Evolutionary conservation across 2,888 invertebrate species (phyloP), one percentile per base, ranked within the genome.

Genomic region (Yponomeuta plumbellus): DNA sequence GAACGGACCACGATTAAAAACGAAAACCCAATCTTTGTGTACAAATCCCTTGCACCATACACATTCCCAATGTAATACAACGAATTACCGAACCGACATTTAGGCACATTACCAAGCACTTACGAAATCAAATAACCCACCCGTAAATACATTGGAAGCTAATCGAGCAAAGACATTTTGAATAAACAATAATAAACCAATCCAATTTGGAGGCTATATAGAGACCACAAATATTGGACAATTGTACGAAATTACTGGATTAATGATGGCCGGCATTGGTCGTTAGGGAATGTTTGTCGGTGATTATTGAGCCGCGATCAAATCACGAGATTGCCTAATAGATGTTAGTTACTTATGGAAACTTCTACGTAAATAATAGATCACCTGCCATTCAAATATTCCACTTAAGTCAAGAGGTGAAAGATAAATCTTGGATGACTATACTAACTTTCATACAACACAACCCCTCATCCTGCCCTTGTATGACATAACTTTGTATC

Each of bases 201-300:
- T 78, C 76, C 65, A 65, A 65, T 65, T 65, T 56, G 56, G 52
- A 13, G 26, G 65, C 26, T 57, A 56, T 57, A 61, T 61, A 64
- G n/a, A 71, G 70, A 76, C 76, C 75, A 75, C 76, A 76, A 76
- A 73, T 68, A 70, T 72, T 71, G 68, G 67, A 68, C 67, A 67
- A 67, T 68, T 68, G 58, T 67, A 68, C 63, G 6, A 66, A 64
- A 72, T 84, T 83, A 83, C 81, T 79, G 76, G 84, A 86, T 85
- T 87, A 87, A 87, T 85, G 85, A 75, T 71, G 68, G 71, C 68
- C 77, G 70, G 74, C 73, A 74, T 74, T 70, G 74, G 77, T 81
- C 73, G 82, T 85, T 84, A 79, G 71, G 71, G 70, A 72, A 71
- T 71, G 73, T 74, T 65, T 59, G 63, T 44, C 40, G 44, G 52